Conservation (phyloP, 2,888 invertebrate genomes). For the Sphinx pinastri region DNA sequence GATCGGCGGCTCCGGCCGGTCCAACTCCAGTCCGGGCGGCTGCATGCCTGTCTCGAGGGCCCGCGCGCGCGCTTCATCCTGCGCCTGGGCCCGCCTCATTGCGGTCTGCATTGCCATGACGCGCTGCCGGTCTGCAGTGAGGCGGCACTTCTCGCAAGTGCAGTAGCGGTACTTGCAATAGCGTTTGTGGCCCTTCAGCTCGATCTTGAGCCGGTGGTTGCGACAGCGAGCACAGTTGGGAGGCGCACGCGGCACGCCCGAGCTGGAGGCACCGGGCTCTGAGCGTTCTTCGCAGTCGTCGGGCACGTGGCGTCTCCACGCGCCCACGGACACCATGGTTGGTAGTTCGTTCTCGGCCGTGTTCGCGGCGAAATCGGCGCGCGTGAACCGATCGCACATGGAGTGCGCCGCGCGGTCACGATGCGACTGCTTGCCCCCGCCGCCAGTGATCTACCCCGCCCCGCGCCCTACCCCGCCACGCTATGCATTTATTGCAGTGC, state of each 20-base stretch:
- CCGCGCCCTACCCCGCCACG: constrained; percentile 57
- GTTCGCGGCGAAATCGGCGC: constrained; percentile 74
- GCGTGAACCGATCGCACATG: constrained; percentile 57
- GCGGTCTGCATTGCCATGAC: constrained; percentile 96
- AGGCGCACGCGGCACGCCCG: constrained; percentile 89
- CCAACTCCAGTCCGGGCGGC: constrained; percentile 69
- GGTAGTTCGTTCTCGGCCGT: constrained; percentile 55
- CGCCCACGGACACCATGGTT: constrained; percentile 77
- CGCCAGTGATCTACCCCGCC: constrained; percentile 56
- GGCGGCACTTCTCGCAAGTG: constrained; percentile 92
- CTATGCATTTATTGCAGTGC: constrained; percentile 77
- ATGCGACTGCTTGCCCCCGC: constrained; percentile 70
- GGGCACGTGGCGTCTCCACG: constrained; percentile 78
- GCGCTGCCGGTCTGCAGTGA: constrained; percentile 93
- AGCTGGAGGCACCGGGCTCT: constrained; percentile 80
- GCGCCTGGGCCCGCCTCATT: constrained; percentile 91
- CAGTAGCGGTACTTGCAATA: constrained; percentile 95
- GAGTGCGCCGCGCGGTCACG: constrained; percentile 72
- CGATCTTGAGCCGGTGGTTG: constrained; percentile 94
- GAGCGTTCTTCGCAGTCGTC: constrained; percentile 79
- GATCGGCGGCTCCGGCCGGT: constrained; percentile 73
- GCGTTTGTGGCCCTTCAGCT: constrained; percentile 95
- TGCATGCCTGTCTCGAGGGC: constrained; percentile 72
- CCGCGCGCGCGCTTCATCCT: constrained; percentile 89
- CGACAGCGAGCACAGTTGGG: constrained; percentile 97